Conservation (phyloP, 2,113 vertebrate genomes). For the Mus musculus region DNA sequence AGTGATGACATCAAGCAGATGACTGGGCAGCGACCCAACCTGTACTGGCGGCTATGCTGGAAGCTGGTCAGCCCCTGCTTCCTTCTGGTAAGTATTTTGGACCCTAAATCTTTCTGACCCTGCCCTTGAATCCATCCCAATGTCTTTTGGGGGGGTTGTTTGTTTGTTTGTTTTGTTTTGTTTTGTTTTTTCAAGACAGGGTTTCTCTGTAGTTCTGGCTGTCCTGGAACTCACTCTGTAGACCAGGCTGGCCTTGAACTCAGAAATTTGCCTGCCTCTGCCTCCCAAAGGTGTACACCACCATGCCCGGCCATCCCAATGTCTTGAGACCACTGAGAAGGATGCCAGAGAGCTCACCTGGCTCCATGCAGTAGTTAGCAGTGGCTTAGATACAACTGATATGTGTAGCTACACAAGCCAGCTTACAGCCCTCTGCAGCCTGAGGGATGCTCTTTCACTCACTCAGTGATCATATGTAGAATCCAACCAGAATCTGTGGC, state of each 20-base stretch:
- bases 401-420: too few species aligned
- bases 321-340: background rate
- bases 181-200: too few species aligned
- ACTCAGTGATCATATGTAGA: background rate
- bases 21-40: constrained; percentile 91
- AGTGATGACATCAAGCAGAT: constrained; percentile 94
- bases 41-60: constrained; percentile 95
- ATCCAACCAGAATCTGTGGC: background rate
- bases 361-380: background rate
- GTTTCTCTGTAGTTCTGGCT: too few species aligned
- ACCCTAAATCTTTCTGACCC: fast-evolving
- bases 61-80: constrained; percentile 96
- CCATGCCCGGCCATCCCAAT: too few species aligned
- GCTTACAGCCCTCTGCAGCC: background rate
- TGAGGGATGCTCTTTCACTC: background rate
- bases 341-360: background rate
- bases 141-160: too few species aligned
- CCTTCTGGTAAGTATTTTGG: constrained; percentile 88
- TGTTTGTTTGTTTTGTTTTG: too few species aligned
- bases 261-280: too few species aligned
- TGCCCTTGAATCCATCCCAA: too few species aligned
- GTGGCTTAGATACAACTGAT: too few species aligned
- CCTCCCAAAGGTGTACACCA: too few species aligned
- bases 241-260: too few species aligned
- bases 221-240: too few species aligned